phyloP scores from a whole-genome alignment of 2,888 invertebrate species.

The Nasonia oneida region DNA sequence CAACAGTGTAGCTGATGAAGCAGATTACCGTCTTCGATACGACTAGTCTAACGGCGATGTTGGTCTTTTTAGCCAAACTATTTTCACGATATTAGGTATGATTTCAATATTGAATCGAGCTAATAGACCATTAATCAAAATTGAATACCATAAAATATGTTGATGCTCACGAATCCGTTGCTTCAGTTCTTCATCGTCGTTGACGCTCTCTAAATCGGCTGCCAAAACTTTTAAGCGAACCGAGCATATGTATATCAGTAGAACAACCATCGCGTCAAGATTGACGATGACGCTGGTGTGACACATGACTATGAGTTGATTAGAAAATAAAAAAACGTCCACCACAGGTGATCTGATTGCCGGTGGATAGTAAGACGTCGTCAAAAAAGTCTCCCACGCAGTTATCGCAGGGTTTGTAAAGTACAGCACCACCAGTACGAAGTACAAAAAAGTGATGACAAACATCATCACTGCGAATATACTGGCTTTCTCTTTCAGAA shows the following conservation, averaged over 20 bases:
- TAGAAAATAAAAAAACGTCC: conserved; percentile 36
- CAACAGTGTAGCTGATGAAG: conserved; percentile 46
- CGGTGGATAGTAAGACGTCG: conserved; percentile 41
- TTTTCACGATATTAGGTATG: background rate
- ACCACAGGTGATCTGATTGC: conserved; percentile 14
- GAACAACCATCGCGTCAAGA: conserved; percentile 27
- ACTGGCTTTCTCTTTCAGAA: conserved; percentile 9
- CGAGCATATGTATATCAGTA: conserved; percentile 40
- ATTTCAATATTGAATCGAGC: background rate
- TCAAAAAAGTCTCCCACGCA: conserved; percentile 35
- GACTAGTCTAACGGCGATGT: conserved; percentile 11
- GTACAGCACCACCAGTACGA: conserved; percentile 34
- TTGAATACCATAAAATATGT: background rate
- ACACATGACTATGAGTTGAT: conserved; percentile 39
- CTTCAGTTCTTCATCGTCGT: background rate
- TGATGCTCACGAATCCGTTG: conserved; percentile 42
- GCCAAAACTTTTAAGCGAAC: conserved; percentile 41
- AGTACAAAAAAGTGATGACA: conserved; percentile 17
- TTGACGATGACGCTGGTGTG: conserved; percentile 39
- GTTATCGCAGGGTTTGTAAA: conserved; percentile 19
- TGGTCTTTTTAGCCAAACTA: conserved; percentile 37
- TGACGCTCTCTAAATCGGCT: background rate
- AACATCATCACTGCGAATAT: conserved; percentile 20
- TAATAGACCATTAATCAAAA: background rate
- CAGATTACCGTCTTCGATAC: conserved; percentile 38